A percentile compares a stretch with the other conserved stretches of the same genome.
Conservation (phyloP, 2,888 invertebrate genomes). For the Drosophila paranaensis region DNA sequence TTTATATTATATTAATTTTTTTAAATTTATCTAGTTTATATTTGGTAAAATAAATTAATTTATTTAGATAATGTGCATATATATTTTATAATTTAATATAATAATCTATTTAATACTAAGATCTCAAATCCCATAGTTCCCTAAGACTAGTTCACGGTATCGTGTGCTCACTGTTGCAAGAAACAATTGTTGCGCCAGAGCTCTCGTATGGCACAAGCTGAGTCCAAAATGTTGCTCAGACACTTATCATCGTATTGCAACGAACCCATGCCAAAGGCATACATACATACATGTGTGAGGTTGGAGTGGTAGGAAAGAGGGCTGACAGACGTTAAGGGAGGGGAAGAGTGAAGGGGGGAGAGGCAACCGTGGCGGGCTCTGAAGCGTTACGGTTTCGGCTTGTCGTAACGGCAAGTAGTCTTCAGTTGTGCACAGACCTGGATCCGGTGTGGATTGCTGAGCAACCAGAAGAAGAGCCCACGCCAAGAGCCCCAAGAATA, state of each 20-base stretch:
- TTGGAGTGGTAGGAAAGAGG: background rate
- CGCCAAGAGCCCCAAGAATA: background rate
- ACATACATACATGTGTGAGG: slow-evolving; percentile 10
- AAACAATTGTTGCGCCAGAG: slow-evolving; percentile 52
- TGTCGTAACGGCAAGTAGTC: slow-evolving; percentile 73
- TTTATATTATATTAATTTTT: too few species aligned
- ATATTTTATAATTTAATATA: background rate
- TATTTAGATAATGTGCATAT: background rate
- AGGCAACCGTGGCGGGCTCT: slow-evolving; percentile 63
- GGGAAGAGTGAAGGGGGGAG: background rate
- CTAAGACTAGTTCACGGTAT: background rate
- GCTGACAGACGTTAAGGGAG: background rate
- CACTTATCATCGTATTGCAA: slow-evolving; percentile 34
- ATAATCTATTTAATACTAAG: background rate
- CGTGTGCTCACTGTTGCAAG: slow-evolving; percentile 18
- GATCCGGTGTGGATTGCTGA: slow-evolving; percentile 48
- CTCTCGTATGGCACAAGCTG: slow-evolving; percentile 40
- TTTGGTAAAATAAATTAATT: too few species aligned
- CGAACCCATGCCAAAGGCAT: slow-evolving; percentile 26
- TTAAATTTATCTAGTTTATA: too few species aligned
- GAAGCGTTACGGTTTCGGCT: slow-evolving; percentile 76
- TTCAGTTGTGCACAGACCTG: slow-evolving; percentile 72
- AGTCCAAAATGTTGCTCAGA: slow-evolving; percentile 29
- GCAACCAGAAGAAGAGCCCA: slow-evolving; percentile 27
- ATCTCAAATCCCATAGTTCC: background rate